phyloP scores from a whole-genome alignment of 2,797 vertebrate genomes.

The Cossypha polioptera region DNA sequence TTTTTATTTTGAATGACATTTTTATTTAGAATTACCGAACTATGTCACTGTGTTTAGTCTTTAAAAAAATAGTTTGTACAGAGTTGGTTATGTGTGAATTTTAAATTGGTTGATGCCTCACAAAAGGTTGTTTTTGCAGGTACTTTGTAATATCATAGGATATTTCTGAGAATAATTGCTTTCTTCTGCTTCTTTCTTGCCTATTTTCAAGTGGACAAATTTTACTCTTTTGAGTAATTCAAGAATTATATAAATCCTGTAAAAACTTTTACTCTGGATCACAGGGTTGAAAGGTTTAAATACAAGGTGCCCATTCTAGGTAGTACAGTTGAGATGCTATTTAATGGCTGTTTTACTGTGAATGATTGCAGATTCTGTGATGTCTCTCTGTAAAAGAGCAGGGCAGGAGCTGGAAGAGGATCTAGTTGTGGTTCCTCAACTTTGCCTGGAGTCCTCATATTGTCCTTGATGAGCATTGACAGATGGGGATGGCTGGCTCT shows the following conservation, averaged over 20 bases:
- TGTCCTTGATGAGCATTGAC: not conserved
- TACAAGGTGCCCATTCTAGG: not conserved
- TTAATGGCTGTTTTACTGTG: not conserved
- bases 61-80: not conserved
- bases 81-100: not conserved
- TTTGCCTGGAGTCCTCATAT: not conserved
- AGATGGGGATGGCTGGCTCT: constrained; percentile 7
- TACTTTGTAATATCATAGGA: not conserved
- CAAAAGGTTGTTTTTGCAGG: not conserved
- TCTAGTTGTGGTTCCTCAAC: not conserved
- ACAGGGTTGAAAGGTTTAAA: not conserved
- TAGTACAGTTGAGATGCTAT: not conserved
- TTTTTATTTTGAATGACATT: not conserved
- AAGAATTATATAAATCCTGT: not conserved
- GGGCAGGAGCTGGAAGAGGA: not conserved
- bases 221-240: not conserved
- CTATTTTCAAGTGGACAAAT: not conserved
- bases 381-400: not conserved
- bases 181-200: not conserved
- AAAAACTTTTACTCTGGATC: not conserved
- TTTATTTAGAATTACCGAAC: not conserved
- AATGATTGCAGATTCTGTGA: not conserved
- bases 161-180: not conserved
- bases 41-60: not conserved
- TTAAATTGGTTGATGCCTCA: not conserved